Percentiles rank a stretch among this genome's conserved stretches.
Evolutionary conservation across 2,113 vertebrate species (phyloP).

Genomic region (Phylloscopus trochilus): DNA sequence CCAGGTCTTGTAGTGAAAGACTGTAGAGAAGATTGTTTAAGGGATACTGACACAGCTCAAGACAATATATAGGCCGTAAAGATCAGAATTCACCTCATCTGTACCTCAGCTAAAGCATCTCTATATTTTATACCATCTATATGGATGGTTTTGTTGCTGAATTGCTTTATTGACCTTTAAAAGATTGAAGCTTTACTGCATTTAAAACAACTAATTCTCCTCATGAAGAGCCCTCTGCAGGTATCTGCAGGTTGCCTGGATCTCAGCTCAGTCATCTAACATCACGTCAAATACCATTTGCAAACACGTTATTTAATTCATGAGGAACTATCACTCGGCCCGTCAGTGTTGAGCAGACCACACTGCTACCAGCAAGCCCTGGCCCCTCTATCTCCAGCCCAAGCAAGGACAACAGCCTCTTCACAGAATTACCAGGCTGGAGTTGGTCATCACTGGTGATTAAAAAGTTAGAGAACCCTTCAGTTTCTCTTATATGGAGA

Average conservation of each 20-base stretch:
- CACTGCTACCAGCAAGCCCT: neutral
- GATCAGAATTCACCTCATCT: neutral
- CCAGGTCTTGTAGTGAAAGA: neutral
- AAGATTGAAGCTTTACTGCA: neutral
- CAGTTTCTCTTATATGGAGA: neutral
- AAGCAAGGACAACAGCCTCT: neutral
- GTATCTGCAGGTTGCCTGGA: neutral
- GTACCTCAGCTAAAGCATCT: neutral
- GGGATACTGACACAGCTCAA: neutral
- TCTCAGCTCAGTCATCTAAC: neutral
- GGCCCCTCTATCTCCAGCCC: neutral
- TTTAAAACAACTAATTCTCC: neutral
- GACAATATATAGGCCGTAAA: neutral
- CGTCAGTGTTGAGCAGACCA: neutral
- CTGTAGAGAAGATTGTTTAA: neutral
- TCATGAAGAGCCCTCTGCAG: neutral
- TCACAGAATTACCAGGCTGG: neutral
- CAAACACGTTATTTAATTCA: neutral
- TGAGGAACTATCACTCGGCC: accelerated
- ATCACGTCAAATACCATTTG: neutral
- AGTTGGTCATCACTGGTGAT: neutral
- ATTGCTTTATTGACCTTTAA: neutral
- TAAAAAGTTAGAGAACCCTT: neutral
- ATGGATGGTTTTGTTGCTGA: neutral
- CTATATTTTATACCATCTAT: neutral